phyloP scores from a whole-genome alignment of 2,797 vertebrate genomes.

The Onychomys torridus region DNA sequence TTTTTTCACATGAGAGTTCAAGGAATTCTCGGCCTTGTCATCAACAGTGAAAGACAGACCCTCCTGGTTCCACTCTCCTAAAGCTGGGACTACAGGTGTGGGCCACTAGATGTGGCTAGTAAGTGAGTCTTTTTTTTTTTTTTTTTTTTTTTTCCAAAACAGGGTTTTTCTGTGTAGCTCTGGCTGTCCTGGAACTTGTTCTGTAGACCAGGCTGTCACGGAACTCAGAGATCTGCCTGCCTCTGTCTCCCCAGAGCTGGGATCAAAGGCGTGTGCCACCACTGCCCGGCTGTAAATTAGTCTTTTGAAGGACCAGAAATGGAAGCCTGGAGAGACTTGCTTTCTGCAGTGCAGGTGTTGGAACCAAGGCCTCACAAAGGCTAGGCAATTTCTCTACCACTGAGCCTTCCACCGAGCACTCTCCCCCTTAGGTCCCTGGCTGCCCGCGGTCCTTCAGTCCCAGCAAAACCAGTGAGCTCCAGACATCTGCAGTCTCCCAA shows the following conservation, averaged over 20 bases:
- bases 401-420: background rate
- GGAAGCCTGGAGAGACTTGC: background rate
- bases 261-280: background rate
- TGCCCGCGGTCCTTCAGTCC: background rate
- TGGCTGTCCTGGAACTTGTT: background rate
- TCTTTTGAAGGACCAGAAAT: background rate
- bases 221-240: background rate
- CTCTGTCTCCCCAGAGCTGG: background rate
- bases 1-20: background rate
- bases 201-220: background rate
- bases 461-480: background rate
- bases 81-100: background rate
- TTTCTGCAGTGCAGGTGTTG: background rate
- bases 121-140: background rate
- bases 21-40: background rate
- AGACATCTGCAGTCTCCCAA: background rate
- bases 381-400: too few relatives aligned
- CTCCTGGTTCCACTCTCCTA: background rate
- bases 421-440: background rate
- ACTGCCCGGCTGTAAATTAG: rapidly evolving
- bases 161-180: background rate
- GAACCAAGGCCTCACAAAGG: background rate
- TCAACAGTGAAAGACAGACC: background rate
- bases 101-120: background rate
- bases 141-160: too few relatives aligned